Evolutionary conservation across 2,888 invertebrate species (phyloP).

Genomic region (Glyphotaelius pellucidus): DNA sequence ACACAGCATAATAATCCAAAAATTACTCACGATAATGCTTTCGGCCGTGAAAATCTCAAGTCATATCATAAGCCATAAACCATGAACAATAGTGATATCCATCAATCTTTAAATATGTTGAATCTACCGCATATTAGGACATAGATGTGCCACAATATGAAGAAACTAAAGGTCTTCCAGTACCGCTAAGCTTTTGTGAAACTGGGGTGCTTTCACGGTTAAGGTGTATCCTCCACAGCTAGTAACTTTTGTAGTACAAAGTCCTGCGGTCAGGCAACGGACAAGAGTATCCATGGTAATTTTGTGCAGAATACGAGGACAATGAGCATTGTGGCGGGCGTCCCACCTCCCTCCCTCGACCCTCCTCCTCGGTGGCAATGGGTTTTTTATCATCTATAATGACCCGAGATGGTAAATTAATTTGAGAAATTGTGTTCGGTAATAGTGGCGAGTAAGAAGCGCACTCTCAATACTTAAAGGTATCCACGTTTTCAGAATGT

Average conservation of each 20-base stretch:
- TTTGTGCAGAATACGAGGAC: conserved; percentile 60
- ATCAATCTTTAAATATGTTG: neutral
- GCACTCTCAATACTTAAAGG: neutral
- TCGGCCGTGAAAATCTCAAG: no score
- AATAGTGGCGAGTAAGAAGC: neutral
- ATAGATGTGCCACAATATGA: no score
- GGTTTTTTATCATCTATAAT: conserved; percentile 48
- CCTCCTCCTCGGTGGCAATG: conserved; percentile 42
- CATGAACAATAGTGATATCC: no score
- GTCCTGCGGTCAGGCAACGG: conserved; percentile 47
- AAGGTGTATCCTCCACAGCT: neutral
- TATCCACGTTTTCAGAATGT: neutral
- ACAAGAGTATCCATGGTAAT: conserved; percentile 62
- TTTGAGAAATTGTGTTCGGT: conserved; percentile 1
- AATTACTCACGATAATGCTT: no score
- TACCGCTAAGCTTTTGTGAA: neutral
- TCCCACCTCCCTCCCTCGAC: neutral
- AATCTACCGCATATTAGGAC: neutral
- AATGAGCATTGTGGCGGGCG: conserved; percentile 54
- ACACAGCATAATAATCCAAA: no score
- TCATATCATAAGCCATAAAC: no score
- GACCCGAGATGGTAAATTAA: conserved; percentile 32
- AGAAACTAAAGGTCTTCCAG: no score
- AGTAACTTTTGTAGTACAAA: neutral
- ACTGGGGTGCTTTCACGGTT: neutral